Conservation (phyloP, 2,797 vertebrate genomes). For the Botia kubotai region DNA sequence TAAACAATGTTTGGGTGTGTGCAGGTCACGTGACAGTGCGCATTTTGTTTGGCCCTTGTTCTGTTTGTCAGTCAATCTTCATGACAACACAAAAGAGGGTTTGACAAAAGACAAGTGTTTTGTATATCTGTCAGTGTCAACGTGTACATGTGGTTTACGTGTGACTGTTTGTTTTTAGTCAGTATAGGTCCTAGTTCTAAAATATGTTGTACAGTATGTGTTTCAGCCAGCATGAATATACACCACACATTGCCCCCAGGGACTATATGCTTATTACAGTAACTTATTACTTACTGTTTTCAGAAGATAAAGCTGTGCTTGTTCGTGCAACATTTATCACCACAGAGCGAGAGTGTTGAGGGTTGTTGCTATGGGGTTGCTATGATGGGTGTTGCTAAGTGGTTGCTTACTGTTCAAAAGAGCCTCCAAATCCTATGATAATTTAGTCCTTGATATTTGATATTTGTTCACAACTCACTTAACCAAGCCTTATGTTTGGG, state of each 20-base stretch:
- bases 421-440: too few relatives aligned
- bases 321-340: neutral
- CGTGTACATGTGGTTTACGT: neutral
- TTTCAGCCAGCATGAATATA: neutral
- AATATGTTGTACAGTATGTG: neutral
- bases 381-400: neutral
- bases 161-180: neutral
- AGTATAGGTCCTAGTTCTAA: neutral
- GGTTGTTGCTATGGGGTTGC: neutral
- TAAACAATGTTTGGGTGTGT: conserved; percentile 36
- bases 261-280: too few relatives aligned
- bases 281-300: too few relatives aligned
- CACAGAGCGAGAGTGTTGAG: neutral
- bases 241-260: neutral
- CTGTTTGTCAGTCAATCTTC: neutral
- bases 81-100: conserved; percentile 17
- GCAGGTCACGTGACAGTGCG: conserved; percentile 21
- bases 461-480: too few relatives aligned
- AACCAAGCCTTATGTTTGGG: too few relatives aligned
- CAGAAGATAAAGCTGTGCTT: neutral
- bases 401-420: too few relatives aligned
- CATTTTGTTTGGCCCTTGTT: conserved; percentile 13
- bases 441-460: too few relatives aligned
- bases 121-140: neutral
- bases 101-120: neutral